phyloP scores from a whole-genome alignment of 2,888 invertebrate genomes.

The Ormyrus pomaceus region DNA sequence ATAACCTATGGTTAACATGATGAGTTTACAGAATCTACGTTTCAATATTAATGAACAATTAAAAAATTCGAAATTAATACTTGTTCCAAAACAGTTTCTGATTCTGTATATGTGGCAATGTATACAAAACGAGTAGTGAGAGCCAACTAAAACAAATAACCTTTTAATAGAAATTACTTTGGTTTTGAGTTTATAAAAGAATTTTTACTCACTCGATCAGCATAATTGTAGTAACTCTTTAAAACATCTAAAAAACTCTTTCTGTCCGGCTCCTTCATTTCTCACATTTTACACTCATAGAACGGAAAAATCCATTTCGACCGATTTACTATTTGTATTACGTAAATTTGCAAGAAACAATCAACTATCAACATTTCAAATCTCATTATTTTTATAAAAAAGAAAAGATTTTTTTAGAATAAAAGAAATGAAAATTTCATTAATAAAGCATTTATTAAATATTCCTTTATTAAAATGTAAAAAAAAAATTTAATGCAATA shows the following conservation, averaged over 20 bases:
- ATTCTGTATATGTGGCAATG: conserved; percentile 62
- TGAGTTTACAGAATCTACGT: no score
- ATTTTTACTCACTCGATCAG: conserved; percentile 59
- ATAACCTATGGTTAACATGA: conserved; percentile 56
- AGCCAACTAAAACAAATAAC: conserved; percentile 57
- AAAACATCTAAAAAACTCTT: conserved; percentile 63
- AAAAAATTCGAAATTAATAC: conserved; percentile 42
- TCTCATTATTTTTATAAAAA: no score
- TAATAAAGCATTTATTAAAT: conserved; percentile 19
- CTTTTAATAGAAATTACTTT: conserved; percentile 1
- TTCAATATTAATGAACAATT: no score
- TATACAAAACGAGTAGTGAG: conserved; percentile 64
- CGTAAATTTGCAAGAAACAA: no score
- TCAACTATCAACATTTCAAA: no score
- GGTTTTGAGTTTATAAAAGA: conserved; percentile 5
- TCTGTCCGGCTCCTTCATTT: conserved; percentile 54
- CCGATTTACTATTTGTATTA: not conserved
- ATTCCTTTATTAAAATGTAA: conserved; percentile 20
- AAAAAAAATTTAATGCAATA: not conserved
- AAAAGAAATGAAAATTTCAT: not conserved
- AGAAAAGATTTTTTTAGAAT: no score
- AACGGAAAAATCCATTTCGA: not conserved
- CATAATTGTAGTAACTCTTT: conserved; percentile 60
- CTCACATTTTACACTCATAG: not conserved
- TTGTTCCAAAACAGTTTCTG: conserved; percentile 57